Percentiles rank a stretch among this genome's conserved stretches.
Conservation (phyloP, 1,140 invertebrate species). For the Orius insidiosus region DNA sequence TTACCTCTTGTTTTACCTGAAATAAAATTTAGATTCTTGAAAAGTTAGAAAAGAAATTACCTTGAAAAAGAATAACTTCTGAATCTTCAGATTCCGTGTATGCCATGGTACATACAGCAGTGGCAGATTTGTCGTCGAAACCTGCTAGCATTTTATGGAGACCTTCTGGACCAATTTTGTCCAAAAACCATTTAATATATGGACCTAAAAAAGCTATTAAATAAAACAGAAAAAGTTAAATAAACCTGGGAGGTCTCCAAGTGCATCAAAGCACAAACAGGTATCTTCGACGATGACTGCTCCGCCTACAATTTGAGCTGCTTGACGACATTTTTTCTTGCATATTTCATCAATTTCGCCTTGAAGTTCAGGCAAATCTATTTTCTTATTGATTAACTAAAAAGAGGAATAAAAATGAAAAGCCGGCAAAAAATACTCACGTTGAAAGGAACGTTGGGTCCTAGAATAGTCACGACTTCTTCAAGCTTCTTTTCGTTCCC, state of each 20-base stretch:
- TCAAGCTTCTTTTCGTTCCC: conserved; percentile 86
- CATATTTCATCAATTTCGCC: conserved; percentile 79
- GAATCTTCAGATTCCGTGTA: conserved; percentile 43
- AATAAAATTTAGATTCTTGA: conserved; percentile 52
- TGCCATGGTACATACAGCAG: conserved; percentile 83
- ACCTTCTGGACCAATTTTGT: conserved; percentile 75
- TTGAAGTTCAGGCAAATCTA: conserved; percentile 88
- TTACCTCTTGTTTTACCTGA: conserved; percentile 64
- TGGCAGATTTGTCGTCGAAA: conserved; percentile 85
- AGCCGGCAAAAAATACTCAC: conserved; percentile 22
- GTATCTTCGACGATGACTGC: conserved; percentile 92
- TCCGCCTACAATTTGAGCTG: conserved; percentile 50
- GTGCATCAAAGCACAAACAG: conserved; percentile 80
- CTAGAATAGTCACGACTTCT: conserved; percentile 73
- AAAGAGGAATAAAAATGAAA: conserved; percentile 17
- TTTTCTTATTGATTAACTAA: conserved; percentile 46
- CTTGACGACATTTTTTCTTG: conserved; percentile 65
- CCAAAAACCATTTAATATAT: conserved; percentile 97
- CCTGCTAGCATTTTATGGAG: conserved; percentile 53
- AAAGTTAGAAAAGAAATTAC: conserved; percentile 31
- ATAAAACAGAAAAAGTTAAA: not conserved
- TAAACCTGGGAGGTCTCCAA: conserved; percentile 70
- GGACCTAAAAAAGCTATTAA: conserved; percentile 38
- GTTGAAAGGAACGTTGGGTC: conserved; percentile 47
- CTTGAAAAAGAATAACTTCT: conserved; percentile 57